phyloP scores from a whole-genome alignment of 1,140 invertebrate species.

The Dendrolimus kikuchii region DNA sequence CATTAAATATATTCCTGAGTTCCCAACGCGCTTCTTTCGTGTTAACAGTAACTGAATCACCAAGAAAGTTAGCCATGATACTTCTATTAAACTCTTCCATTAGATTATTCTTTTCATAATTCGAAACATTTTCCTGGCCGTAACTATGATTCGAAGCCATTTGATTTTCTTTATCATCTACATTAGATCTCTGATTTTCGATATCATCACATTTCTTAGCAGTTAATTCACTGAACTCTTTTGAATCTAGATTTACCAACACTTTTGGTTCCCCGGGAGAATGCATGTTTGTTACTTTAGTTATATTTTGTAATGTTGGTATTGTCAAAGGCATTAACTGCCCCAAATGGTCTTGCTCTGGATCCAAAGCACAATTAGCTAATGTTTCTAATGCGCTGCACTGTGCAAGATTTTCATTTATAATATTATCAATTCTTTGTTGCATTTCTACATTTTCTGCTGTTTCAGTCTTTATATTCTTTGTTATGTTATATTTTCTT shows the following conservation, averaged over 20 bases:
- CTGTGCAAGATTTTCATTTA: constrained; percentile 51
- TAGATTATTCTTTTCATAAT: constrained; percentile 57
- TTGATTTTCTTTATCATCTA: constrained; percentile 50
- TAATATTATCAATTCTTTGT: constrained; percentile 39
- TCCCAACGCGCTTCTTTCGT: constrained; percentile 74
- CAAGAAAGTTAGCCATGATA: constrained; percentile 59
- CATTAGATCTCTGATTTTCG: constrained; percentile 21
- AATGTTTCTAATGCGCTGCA: constrained; percentile 64
- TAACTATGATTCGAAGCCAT: constrained; percentile 23
- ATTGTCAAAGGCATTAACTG: constrained; percentile 58
- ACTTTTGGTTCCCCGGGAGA: constrained; percentile 62
- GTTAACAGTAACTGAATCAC: constrained; percentile 73
- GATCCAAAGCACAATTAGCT: constrained; percentile 62
- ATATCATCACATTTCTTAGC: constrained; percentile 48
- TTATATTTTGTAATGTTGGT: constrained; percentile 58
- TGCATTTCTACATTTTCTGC: constrained; percentile 25
- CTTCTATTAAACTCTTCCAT: constrained; percentile 68
- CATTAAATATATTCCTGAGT: constrained; percentile 62
- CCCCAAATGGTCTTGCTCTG: constrained; percentile 60
- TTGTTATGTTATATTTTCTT: constrained; percentile 58
- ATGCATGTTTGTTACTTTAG: constrained; percentile 62
- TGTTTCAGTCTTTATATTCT: constrained; percentile 34
- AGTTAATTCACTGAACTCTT: constrained; percentile 57
- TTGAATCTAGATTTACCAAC: constrained; percentile 59
- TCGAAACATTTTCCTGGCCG: constrained; percentile 32